Evolutionary conservation across 2,113 vertebrate species (phyloP).

Genomic region (Cololabis saira): DNA sequence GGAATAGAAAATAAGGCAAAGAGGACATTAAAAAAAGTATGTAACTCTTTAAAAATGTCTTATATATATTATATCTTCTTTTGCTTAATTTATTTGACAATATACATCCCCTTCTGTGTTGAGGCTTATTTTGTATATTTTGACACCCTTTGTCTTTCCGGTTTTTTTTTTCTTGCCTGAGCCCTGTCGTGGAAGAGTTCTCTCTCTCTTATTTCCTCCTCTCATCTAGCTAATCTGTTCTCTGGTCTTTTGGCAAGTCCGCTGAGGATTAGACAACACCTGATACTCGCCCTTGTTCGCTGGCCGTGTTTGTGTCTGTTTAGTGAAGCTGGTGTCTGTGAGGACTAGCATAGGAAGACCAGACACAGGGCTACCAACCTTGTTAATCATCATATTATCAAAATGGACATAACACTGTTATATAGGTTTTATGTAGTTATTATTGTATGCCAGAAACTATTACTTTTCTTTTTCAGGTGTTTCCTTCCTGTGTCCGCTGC

Average conservation of each 20-base stretch:
- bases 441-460: not conserved
- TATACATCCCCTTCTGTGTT: too few relatives aligned
- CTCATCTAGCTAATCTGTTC: constrained; percentile 66
- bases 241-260: constrained; percentile 55
- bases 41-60: not conserved
- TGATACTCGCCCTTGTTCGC: constrained; percentile 56
- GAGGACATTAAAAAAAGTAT: not conserved
- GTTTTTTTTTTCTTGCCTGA: constrained; percentile 8
- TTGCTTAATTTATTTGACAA: constrained; percentile 4
- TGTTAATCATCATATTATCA: not conserved
- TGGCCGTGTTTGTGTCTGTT: constrained; percentile 36
- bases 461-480: constrained; percentile 76
- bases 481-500: constrained; percentile 89
- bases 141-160: not conserved
- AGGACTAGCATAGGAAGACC: constrained; percentile 19
- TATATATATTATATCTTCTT: not conserved
- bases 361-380: not conserved
- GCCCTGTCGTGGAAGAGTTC: not conserved
- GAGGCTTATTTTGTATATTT: not conserved
- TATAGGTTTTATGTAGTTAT: not conserved
- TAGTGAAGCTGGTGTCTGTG: constrained; percentile 34
- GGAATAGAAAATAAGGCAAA: not conserved
- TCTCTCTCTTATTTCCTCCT: constrained; percentile 34
- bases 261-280: constrained; percentile 63
- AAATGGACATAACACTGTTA: not conserved